These are phyloP conservation scores for Venusia cambrica DNA, from an alignment of 2,888 invertebrate species.

Conservation along the genomic window DNA sequence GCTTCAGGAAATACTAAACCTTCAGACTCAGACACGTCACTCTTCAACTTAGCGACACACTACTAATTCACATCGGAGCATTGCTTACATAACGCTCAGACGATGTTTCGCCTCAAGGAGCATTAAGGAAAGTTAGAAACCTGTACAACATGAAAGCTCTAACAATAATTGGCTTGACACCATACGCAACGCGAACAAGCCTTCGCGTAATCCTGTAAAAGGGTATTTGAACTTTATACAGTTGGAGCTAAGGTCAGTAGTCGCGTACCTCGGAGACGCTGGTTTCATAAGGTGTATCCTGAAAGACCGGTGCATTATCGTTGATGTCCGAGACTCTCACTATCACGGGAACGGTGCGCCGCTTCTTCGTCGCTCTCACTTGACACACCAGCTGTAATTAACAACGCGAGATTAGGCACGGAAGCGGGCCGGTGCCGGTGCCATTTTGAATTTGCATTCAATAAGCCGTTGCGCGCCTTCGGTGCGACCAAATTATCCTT, in stretches of 20 bases:
- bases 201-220: conserved; percentile 1
- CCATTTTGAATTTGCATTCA: conserved; percentile 5
- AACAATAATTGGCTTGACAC: conserved; percentile 24
- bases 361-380: conserved; percentile 88
- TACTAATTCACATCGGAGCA: too few relatives aligned
- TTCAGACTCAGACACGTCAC: too few relatives aligned
- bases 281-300: conserved; percentile 91
- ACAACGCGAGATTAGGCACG: conserved; percentile 29
- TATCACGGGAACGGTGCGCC: conserved; percentile 92
- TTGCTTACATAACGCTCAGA: too few relatives aligned
- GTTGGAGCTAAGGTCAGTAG: conserved; percentile 7
- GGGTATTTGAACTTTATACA: conserved; percentile 8
- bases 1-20: too few relatives aligned
- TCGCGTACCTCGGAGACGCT: conserved; percentile 90
- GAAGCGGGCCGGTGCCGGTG: conserved; percentile 1
- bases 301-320: conserved; percentile 92
- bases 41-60: too few relatives aligned
- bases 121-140: conserved; percentile 18
- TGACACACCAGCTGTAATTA: conserved; percentile 89
- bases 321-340: conserved; percentile 95
- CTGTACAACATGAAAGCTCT: conserved; percentile 21
- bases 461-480: too few relatives aligned
- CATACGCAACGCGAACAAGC: conserved; percentile 15
- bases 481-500: too few relatives aligned
- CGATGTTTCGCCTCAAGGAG: conserved; percentile 16